A percentile compares a stretch with the other conserved stretches of the same genome.
Evolutionary conservation across 2,113 vertebrate genomes (phyloP).

Genomic region (Embiotoca jacksoni): DNA sequence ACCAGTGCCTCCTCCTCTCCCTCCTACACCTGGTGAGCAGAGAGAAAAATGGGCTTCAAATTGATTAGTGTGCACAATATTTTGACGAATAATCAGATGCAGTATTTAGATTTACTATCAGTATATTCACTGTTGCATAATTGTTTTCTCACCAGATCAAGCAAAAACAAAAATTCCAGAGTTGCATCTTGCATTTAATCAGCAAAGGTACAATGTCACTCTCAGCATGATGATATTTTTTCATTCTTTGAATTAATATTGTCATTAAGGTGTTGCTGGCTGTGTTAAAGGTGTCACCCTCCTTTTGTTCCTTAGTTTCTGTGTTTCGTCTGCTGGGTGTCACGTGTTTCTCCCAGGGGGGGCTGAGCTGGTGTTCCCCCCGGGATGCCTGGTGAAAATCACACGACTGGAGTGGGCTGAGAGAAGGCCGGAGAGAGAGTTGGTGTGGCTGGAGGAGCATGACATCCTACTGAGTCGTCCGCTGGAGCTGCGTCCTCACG

Average conservation of each 20-base stretch:
- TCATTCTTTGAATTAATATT: not conserved
- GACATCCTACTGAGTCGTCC: conserved; percentile 81
- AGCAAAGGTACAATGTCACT: conserved; percentile 77
- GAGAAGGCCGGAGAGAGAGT: conserved; percentile 77
- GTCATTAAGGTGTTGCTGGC: not conserved
- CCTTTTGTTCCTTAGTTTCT: conserved; percentile 77
- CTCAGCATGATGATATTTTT: not conserved
- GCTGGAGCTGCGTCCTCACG: conserved; percentile 85
- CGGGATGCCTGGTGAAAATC: conserved; percentile 64
- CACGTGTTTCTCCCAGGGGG: conserved; percentile 85
- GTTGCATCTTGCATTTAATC: conserved; percentile 78
- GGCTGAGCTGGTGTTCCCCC: conserved; percentile 84
- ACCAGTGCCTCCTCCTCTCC: conserved; percentile 74
- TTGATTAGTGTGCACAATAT: not conserved
- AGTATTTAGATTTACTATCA: not conserved
- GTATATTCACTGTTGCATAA: not conserved
- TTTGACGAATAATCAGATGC: not conserved
- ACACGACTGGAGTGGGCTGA: conserved; percentile 77
- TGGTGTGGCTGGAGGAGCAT: conserved; percentile 84
- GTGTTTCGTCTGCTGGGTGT: conserved; percentile 80
- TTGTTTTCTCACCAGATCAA: conserved; percentile 56
- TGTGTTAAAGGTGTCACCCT: conserved; percentile 11
- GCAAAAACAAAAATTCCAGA: conserved; percentile 70
- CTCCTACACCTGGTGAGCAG: conserved; percentile 71
- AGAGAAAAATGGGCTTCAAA: conserved; percentile 6